Evolutionary conservation across 2,113 vertebrate genomes (phyloP).

Genomic region (Athene cunicularia): DNA sequence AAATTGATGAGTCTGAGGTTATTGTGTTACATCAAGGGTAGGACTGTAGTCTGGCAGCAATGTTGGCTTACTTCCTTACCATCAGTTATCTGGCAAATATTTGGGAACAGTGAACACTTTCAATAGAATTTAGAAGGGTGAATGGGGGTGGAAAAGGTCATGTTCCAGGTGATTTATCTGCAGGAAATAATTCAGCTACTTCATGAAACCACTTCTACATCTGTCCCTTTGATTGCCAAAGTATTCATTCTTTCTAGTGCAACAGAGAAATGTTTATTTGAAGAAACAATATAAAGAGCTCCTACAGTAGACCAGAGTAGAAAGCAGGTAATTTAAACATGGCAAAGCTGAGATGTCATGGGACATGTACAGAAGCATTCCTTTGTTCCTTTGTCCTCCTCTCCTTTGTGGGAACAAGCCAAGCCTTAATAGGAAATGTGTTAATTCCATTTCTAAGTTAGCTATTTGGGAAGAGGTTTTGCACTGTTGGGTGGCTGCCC

Average conservation of each 20-base stretch:
- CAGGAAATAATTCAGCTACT: constrained; percentile 19
- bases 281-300: constrained; percentile 38
- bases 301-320: constrained; percentile 7
- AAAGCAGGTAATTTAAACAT: constrained; percentile 32
- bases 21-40: neutral
- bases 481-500: neutral
- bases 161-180: constrained; percentile 22
- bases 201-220: neutral
- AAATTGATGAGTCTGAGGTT: neutral
- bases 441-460: neutral
- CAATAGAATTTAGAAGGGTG: neutral
- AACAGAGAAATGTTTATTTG: constrained; percentile 12
- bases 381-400: constrained; percentile 17
- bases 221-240: constrained; percentile 26
- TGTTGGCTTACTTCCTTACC: neutral
- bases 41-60: neutral
- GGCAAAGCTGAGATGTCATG: neutral
- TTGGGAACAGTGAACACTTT: neutral
- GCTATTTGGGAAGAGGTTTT: neutral
- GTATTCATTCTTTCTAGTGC: neutral
- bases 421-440: neutral
- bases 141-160: neutral
- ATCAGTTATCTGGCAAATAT: constrained; percentile 9
- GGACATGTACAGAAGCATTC: neutral
- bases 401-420: neutral